Evolutionary conservation across 2,113 vertebrate genomes (phyloP), one percentile per base, ranked within the genome.

Genomic region (Myotis lucifugus): DNA sequence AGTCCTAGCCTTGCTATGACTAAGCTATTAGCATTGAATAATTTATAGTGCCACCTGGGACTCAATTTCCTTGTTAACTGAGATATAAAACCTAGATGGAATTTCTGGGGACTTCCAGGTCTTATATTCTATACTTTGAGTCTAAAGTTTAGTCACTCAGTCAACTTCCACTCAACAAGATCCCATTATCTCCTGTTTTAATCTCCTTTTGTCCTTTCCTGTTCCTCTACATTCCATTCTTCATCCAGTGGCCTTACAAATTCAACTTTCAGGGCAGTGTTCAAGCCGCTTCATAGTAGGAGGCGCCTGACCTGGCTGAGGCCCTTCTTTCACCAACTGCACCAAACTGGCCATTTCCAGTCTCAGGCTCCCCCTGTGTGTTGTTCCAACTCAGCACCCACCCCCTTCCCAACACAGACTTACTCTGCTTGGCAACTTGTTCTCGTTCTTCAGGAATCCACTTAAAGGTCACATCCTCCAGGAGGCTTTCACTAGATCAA

Each of bases 171-270:
- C 42, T 70, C 46, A 42, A 42, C 64, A 92, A 83, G 37, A 29
- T 37, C 34, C 77, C 9, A 9, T 42, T 90, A 78, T 74, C 69
- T 96, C 66, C 84, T 67, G 50, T 21, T 52, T 88, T 61, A 64
- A 66, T 18, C 70, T 82, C 69, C 18, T 12, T 46, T 81, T 29
- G 18, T 42, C 23, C 29, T 19, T 67, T 94, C 93, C 72, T 74
- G 90, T 50, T 90, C 15, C 48, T 79, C 70, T 34, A 54, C 90
- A 91, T 93, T 91, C 95, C 72, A 37, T 52, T 92, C 40, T 72
- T 70, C 81, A n/a, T 83, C 27, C 61, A 40, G 19, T 21, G 34
- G 61, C 83, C 42, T 90, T 67, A 76, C 18, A 83, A 42, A 21
- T 37, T 64, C 56, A 90, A 18, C 21, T 70, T 87, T 81, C 3